These are phyloP conservation scores for Drosophila monieri DNA, from an alignment of 2,888 invertebrate species.

Conservation along the genomic window DNA sequence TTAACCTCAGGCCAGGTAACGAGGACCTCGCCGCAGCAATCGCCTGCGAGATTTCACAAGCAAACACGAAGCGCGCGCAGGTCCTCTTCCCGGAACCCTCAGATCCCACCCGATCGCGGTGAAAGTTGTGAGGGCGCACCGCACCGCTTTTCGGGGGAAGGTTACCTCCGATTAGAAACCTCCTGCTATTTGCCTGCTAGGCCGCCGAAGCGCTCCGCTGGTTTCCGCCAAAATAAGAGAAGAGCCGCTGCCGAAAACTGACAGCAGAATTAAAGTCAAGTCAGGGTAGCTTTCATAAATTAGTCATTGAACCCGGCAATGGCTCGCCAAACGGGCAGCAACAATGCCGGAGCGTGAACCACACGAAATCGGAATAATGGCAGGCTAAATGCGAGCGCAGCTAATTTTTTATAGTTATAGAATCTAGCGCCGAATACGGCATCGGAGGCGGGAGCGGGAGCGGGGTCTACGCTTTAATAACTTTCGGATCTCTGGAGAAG, in stretches of 20 bases:
- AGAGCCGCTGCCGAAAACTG: not conserved
- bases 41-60: conserved; percentile 65
- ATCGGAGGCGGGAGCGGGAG: conserved; percentile 33
- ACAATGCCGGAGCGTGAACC: conserved; percentile 12
- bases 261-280: conserved; percentile 50
- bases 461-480: conserved; percentile 72
- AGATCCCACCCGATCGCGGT: conserved; percentile 6
- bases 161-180: conserved; percentile 20
- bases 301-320: conserved; percentile 72
- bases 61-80: conserved; percentile 38
- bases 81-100: conserved; percentile 24
- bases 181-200: conserved; percentile 35
- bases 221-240: conserved; percentile 7
- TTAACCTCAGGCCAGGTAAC: conserved; percentile 34
- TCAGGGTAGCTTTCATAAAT: conserved; percentile 72
- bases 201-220: conserved; percentile 9
- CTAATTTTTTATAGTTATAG: conserved; percentile 72
- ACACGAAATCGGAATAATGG: conserved; percentile 45
- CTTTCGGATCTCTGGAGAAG: conserved; percentile 24
- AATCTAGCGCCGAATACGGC: conserved; percentile 55
- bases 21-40: conserved; percentile 43
- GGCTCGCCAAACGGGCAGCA: conserved; percentile 18
- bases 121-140: conserved; percentile 26
- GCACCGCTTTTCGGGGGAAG: conserved; percentile 5
- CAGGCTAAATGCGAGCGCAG: conserved; percentile 57